Conservation (phyloP, 2,113 vertebrate genomes). For the Dissostichus mawsoni region DNA sequence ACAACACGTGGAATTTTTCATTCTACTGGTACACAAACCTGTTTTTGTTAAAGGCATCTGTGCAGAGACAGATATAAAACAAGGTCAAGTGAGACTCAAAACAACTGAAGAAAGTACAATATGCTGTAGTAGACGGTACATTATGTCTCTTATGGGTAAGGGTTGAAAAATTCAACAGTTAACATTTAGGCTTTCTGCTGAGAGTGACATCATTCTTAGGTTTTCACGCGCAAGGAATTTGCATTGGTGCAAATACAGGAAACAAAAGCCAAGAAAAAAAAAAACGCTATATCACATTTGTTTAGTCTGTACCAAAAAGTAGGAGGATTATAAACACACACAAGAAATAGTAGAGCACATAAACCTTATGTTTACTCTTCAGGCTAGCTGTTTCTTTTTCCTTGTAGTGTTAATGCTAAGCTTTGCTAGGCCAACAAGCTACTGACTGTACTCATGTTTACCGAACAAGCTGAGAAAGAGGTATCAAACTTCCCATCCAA, state of each 20-base stretch:
- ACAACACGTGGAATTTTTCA: neutral
- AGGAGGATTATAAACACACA: too few species aligned
- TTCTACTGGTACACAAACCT: neutral
- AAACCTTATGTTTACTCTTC: too few species aligned
- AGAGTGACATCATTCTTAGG: too few species aligned
- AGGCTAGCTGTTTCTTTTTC: too few species aligned
- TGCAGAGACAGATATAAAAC: neutral
- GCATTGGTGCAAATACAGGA: too few species aligned
- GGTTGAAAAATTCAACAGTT: neutral
- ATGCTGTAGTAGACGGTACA: neutral
- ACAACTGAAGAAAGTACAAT: neutral
- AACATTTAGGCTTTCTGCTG: neutral
- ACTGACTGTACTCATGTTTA: neutral
- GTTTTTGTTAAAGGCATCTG: neutral
- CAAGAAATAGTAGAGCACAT: neutral
- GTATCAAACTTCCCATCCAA: neutral
- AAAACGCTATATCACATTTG: neutral
- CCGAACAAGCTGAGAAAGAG: neutral
- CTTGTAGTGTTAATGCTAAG: neutral
- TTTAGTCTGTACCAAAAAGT: neutral
- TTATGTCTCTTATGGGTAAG: neutral
- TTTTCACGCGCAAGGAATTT: too few species aligned
- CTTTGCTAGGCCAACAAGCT: neutral
- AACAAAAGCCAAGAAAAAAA: too few species aligned
- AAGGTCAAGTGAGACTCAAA: conserved; percentile 14